These are phyloP conservation scores for Oscheius sp. DNA, from an alignment of 2,888 invertebrate genomes.

Conservation along the genomic window DNA sequence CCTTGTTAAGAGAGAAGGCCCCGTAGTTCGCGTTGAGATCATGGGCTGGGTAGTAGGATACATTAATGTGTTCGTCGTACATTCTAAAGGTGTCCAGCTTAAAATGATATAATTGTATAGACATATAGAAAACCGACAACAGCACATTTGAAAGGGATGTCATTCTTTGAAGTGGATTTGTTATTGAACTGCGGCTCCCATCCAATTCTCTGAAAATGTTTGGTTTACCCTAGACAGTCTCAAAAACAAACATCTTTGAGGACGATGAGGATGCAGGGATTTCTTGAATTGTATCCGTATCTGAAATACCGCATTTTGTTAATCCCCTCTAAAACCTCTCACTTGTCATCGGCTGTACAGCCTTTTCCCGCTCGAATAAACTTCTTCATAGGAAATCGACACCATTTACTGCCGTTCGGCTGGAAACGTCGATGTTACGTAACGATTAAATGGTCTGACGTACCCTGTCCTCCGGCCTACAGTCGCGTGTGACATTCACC, in stretches of 20 bases:
- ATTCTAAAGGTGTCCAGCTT: constrained; percentile 23
- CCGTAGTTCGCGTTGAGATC: constrained; percentile 28
- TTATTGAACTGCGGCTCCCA: constrained; percentile 19
- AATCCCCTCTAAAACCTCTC: neutral
- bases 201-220: constrained; percentile 8
- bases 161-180: neutral
- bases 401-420: constrained; percentile 10
- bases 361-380: constrained; percentile 30
- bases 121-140: neutral
- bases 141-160: constrained; percentile 19
- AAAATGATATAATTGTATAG: neutral
- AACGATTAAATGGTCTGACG: neutral
- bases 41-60: constrained; percentile 14
- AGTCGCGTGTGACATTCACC: constrained; percentile 6
- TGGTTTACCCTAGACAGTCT: neutral
- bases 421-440: neutral
- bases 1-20: constrained; percentile 26
- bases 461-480: constrained; percentile 13
- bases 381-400: constrained; percentile 25
- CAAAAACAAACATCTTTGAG: constrained; percentile 18
- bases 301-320: neutral
- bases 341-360: constrained; percentile 23
- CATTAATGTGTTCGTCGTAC: constrained; percentile 24
- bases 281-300: constrained; percentile 3
- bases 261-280: constrained; percentile 12